Conservation (phyloP, 2,888 invertebrate genomes). For the Emmelina monodactyla region DNA sequence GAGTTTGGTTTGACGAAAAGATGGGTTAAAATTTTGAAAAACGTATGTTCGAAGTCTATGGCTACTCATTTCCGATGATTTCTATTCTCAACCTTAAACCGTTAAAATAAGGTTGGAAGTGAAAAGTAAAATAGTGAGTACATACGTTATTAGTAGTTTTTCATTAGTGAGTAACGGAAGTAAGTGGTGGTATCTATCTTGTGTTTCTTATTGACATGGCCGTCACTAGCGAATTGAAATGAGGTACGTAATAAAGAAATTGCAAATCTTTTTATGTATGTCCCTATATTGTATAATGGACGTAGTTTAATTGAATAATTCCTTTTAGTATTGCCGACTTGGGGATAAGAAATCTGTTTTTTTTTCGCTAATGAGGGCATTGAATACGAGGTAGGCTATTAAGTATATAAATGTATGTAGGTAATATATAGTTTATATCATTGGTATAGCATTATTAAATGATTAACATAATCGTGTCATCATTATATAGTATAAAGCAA, state of each 20-base stretch:
- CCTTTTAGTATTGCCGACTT: slow-evolving; percentile 24
- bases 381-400: too few relatives aligned
- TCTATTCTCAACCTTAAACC: too few relatives aligned
- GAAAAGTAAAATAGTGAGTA: slow-evolving; percentile 2
- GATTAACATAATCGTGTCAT: too few relatives aligned
- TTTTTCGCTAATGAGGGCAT: too few relatives aligned
- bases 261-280: slow-evolving; percentile 34
- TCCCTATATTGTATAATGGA: slow-evolving; percentile 33
- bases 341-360: too few relatives aligned
- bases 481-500: too few relatives aligned
- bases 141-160: slow-evolving; percentile 19
- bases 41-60: background rate
- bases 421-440: too few relatives aligned
- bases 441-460: too few relatives aligned
- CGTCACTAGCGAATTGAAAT: slow-evolving; percentile 33
- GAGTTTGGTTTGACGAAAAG: background rate
- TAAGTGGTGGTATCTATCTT: slow-evolving; percentile 44
- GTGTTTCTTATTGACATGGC: slow-evolving; percentile 42
- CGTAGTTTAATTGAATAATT: slow-evolving; percentile 37
- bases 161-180: slow-evolving; percentile 30
- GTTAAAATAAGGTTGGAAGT: background rate
- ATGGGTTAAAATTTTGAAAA: background rate
- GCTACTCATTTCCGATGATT: too few relatives aligned
- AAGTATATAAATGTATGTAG: too few relatives aligned
- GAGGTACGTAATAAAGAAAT: slow-evolving; percentile 51